These are phyloP conservation scores for Drymonia ruficornis DNA, from an alignment of 2,888 invertebrate genomes.

Conservation along the genomic window DNA sequence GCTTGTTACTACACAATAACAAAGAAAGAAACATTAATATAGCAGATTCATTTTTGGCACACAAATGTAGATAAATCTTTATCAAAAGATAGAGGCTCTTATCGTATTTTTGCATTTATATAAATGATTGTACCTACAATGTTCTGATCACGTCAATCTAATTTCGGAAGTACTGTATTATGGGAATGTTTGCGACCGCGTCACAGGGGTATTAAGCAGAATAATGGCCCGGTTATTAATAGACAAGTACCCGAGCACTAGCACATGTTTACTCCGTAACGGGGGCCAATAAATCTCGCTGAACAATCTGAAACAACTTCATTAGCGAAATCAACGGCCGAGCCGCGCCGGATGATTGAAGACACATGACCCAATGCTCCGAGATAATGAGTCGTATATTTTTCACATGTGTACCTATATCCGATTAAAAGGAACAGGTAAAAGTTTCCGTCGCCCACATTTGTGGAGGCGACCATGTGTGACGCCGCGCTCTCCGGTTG, in stretches of 20 bases:
- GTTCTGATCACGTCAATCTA: slow-evolving; percentile 48
- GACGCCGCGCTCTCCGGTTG: slow-evolving; percentile 64
- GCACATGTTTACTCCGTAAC: slow-evolving; percentile 71
- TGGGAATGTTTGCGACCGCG: slow-evolving; percentile 61
- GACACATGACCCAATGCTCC: slow-evolving; percentile 44
- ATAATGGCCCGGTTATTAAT: slow-evolving; percentile 74
- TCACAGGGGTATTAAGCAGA: slow-evolving; percentile 64
- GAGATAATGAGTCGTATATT: slow-evolving; percentile 48
- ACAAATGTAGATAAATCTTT: not conserved
- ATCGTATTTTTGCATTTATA: too few relatives aligned
- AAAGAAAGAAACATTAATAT: too few relatives aligned
- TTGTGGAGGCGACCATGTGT: slow-evolving; percentile 65
- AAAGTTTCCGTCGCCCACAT: slow-evolving; percentile 51
- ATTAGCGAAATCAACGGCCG: slow-evolving; percentile 68
- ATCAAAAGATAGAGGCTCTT: too few relatives aligned
- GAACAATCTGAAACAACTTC: slow-evolving; percentile 75
- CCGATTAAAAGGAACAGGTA: slow-evolving; percentile 47
- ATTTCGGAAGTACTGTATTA: slow-evolving; percentile 52
- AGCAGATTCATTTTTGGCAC: not conserved
- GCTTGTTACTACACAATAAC: not conserved
- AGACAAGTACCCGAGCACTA: slow-evolving; percentile 64
- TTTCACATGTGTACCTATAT: slow-evolving; percentile 41
- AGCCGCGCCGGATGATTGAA: slow-evolving; percentile 53
- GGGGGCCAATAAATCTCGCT: slow-evolving; percentile 68
- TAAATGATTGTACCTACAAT: slow-evolving; percentile 13